Conservation (phyloP, 2,888 invertebrate species). For the Euplexia lucipara region DNA sequence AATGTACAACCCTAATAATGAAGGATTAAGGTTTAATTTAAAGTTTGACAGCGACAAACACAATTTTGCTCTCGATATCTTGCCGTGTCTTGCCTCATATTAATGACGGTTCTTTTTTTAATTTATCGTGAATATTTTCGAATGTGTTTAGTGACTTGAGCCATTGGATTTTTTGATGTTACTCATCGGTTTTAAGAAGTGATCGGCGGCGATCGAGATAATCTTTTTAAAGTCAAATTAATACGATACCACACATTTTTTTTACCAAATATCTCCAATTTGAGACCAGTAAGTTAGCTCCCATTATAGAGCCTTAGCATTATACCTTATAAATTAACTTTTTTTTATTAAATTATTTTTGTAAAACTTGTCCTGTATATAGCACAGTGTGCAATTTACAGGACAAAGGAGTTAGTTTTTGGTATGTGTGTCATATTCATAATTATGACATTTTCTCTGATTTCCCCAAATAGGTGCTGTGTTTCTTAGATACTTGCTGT, state of each 20-base stretch:
- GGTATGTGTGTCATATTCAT: too few species aligned
- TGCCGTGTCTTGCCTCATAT: constrained; percentile 81
- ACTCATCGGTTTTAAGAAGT: constrained; percentile 73
- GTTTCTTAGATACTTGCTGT: too few species aligned
- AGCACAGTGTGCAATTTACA: constrained; percentile 1
- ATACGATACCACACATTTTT: constrained; percentile 57
- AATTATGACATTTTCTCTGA: too few species aligned
- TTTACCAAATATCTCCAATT: constrained; percentile 56
- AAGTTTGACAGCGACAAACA: constrained; percentile 55
- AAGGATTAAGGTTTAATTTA: constrained; percentile 70
- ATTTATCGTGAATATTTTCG: constrained; percentile 82
- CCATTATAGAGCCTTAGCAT: constrained; percentile 44
- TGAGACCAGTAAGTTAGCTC: constrained; percentile 48
- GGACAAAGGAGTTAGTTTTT: too few species aligned
- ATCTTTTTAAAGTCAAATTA: constrained; percentile 70
- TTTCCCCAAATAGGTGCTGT: too few species aligned
- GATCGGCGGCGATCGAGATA: constrained; percentile 69
- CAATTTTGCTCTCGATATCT: constrained; percentile 75
- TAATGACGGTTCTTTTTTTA: constrained; percentile 85
- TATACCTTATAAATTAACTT: constrained; percentile 29
- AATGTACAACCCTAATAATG: constrained; percentile 67
- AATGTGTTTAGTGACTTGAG: constrained; percentile 71
- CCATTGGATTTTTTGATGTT: constrained; percentile 70
- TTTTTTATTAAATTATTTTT: background rate
- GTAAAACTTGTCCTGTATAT: background rate